These are phyloP conservation scores for Panthera uncia DNA, from an alignment of 2,113 vertebrate genomes.

Conservation along the genomic window DNA sequence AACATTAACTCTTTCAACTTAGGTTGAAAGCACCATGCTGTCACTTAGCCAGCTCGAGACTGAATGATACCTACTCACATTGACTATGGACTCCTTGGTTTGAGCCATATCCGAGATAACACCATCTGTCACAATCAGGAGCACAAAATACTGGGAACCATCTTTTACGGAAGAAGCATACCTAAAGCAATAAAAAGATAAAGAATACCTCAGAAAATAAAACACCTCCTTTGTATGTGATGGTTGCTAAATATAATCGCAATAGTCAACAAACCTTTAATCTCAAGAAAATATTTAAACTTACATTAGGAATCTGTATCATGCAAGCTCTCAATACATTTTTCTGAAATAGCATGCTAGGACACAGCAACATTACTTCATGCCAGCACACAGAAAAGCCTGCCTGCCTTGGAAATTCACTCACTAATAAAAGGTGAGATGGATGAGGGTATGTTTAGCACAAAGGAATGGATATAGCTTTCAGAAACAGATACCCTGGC, in stretches of 20 bases:
- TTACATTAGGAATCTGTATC: background rate
- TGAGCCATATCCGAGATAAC: conserved; percentile 99
- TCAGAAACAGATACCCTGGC: background rate
- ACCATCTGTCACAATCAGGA: conserved; percentile 96
- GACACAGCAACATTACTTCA: background rate
- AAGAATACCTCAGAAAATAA: background rate
- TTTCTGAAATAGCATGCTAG: background rate
- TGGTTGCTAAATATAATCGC: background rate
- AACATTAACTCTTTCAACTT: background rate
- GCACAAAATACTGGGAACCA: conserved; percentile 97
- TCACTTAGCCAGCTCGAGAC: background rate
- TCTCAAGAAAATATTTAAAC: background rate
- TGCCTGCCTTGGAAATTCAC: background rate
- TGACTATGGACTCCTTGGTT: conserved; percentile 96
- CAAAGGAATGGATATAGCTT: background rate
- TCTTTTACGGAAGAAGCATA: conserved; percentile 95
- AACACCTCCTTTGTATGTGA: background rate
- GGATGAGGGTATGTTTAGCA: background rate
- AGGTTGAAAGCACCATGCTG: background rate
- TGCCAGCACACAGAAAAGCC: background rate
- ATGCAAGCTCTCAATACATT: background rate
- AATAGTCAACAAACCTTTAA: background rate
- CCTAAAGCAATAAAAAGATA: conserved; percentile 79
- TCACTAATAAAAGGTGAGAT: background rate
- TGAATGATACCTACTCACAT: conserved; percentile 85